Evolutionary conservation across 2,888 invertebrate genomes (phyloP).

Genomic region (Calliopum simillimum): DNA sequence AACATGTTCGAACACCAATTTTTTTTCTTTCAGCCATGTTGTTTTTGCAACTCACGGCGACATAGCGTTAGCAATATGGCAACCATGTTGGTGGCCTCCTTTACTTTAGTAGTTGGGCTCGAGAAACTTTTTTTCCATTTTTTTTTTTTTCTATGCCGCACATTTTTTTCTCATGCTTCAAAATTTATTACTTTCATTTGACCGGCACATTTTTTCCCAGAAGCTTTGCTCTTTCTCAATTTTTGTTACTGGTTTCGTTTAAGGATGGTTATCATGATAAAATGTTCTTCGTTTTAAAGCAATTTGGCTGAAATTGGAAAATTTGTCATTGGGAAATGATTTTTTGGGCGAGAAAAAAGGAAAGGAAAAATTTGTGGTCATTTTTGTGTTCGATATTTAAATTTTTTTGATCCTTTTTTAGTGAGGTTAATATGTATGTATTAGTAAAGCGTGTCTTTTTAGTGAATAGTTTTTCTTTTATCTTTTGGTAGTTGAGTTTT

Average conservation of each 20-base stretch:
- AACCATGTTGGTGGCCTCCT: not conserved
- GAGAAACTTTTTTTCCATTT: not conserved
- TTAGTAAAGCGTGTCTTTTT: no score
- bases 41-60: not conserved
- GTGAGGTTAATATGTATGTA: no score
- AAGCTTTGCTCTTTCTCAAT: not conserved
- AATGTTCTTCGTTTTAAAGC: conserved; percentile 21
- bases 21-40: not conserved
- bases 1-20: conserved; percentile 16
- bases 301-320: conserved; percentile 20
- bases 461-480: no score
- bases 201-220: not conserved
- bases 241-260: not conserved
- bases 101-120: not conserved
- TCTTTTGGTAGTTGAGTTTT: no score
- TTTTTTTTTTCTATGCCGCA: not conserved
- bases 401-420: not conserved
- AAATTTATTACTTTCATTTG: conserved; percentile 7
- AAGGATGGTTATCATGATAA: not conserved
- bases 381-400: not conserved
- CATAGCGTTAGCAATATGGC: no score
- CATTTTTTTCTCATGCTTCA: not conserved
- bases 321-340: conserved; percentile 14
- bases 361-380: not conserved
- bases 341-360: not conserved